A percentile compares a stretch with the other conserved stretches of the same genome.
These are phyloP conservation scores for mouse (Mus musculus) DNA, from an alignment of 2,113 vertebrate genomes.

Conservation along the genomic window GRCm39 chrX:46124001-46124500, in stretches of 20 bases:
- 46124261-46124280: slow-evolving; percentile 87
- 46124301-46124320: slow-evolving; percentile 88
- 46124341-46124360: slow-evolving; percentile 82
- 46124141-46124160: slow-evolving; percentile 84
- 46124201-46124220: slow-evolving; percentile 86
- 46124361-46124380: slow-evolving; percentile 70
- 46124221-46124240: slow-evolving; percentile 86
- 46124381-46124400: slow-evolving; percentile 84
- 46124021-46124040: slow-evolving; percentile 60
- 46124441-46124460: not conserved
- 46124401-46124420: slow-evolving; percentile 58
- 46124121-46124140: slow-evolving; percentile 85
- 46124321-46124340: slow-evolving; percentile 83
- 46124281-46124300: slow-evolving; percentile 84
- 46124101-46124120: slow-evolving; percentile 79
- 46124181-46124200: slow-evolving; percentile 88
- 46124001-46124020: not conserved
- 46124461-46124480: not conserved
- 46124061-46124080: slow-evolving; percentile 65
- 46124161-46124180: slow-evolving; percentile 88
- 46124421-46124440: slow-evolving; percentile 69
- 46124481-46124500: slow-evolving; percentile 29
- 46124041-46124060: slow-evolving; percentile 74
- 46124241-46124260: slow-evolving; percentile 88
- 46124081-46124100: slow-evolving; percentile 78